A percentile compares a stretch with the other conserved stretches of the same genome.
phyloP scores from a whole-genome alignment of 2,797 vertebrate genomes.

The Allobates femoralis region DNA sequence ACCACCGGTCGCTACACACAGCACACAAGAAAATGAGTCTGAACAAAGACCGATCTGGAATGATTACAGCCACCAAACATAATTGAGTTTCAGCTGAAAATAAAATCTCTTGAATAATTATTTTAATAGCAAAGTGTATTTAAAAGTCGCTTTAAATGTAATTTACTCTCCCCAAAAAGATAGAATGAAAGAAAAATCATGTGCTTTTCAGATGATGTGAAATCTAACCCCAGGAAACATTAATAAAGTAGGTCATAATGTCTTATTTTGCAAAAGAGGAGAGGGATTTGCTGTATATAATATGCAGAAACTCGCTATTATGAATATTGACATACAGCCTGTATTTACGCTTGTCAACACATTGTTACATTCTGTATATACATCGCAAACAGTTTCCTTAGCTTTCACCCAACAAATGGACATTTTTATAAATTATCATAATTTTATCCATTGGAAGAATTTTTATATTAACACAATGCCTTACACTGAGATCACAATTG shows the following conservation, averaged over 20 bases:
- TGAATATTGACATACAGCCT: background rate
- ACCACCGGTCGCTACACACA: too few relatives aligned
- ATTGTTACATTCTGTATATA: slow-evolving; percentile 15
- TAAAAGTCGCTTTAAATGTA: slow-evolving; percentile 7
- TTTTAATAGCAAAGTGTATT: slow-evolving; percentile 16
- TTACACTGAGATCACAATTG: background rate
- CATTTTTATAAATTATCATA: background rate
- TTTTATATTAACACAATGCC: too few relatives aligned
- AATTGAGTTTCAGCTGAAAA: slow-evolving; percentile 22
- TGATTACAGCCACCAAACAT: background rate
- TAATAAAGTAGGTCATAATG: slow-evolving; percentile 28
- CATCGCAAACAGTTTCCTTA: background rate
- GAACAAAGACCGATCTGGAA: background rate
- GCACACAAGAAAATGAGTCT: background rate
- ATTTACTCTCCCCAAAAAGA: slow-evolving; percentile 11
- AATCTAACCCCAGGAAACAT: slow-evolving; percentile 29
- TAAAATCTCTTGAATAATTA: slow-evolving; percentile 33
- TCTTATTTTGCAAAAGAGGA: background rate
- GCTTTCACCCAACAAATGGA: background rate
- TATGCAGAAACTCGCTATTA: background rate
- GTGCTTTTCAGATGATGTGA: slow-evolving; percentile 24
- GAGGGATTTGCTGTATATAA: background rate
- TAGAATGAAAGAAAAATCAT: background rate
- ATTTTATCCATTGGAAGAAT: background rate
- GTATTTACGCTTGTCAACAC: slow-evolving; percentile 24